Conservation (phyloP, 2,888 invertebrate genomes). For the Uropetala carovei region DNA sequence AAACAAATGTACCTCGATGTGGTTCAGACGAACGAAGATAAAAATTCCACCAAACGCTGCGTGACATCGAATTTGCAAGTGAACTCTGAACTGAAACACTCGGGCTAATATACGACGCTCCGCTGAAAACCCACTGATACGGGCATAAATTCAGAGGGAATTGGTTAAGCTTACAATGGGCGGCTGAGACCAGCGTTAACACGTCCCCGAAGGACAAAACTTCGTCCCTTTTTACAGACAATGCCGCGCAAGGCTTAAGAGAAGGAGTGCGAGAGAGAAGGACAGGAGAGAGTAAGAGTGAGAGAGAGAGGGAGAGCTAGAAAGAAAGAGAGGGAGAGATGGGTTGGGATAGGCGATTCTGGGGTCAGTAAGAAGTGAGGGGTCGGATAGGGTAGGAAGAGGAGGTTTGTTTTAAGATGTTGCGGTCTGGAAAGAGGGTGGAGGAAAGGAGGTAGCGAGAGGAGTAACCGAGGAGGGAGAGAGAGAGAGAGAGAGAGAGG, state of each 20-base stretch:
- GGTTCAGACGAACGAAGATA: slow-evolving; percentile 18
- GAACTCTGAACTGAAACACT: slow-evolving; percentile 63
- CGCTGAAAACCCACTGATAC: slow-evolving; percentile 58
- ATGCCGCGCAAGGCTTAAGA: slow-evolving; percentile 26
- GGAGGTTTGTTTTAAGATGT: slow-evolving; percentile 60
- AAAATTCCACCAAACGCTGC: slow-evolving; percentile 53
- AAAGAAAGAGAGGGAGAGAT: neutral
- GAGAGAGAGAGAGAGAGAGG: neutral
- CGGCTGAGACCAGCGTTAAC: slow-evolving; percentile 58
- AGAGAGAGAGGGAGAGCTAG: neutral
- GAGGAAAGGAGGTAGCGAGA: neutral
- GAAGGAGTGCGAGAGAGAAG: neutral
- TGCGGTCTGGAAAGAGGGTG: slow-evolving; percentile 55
- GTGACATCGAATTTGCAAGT: slow-evolving; percentile 61
- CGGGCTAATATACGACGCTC: slow-evolving; percentile 50
- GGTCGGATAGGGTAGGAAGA: neutral
- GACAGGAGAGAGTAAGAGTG: neutral
- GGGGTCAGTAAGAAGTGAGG: slow-evolving; percentile 59
- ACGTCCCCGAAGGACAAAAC: slow-evolving; percentile 55
- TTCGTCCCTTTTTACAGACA: slow-evolving; percentile 52
- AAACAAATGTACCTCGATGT: neutral
- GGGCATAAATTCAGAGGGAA: slow-evolving; percentile 59
- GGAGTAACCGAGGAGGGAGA: neutral
- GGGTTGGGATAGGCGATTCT: slow-evolving; percentile 42
- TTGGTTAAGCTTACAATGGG: slow-evolving; percentile 63